Evolutionary conservation across 1,140 invertebrate genomes (phyloP).

Genomic region (Delia radicum): DNA sequence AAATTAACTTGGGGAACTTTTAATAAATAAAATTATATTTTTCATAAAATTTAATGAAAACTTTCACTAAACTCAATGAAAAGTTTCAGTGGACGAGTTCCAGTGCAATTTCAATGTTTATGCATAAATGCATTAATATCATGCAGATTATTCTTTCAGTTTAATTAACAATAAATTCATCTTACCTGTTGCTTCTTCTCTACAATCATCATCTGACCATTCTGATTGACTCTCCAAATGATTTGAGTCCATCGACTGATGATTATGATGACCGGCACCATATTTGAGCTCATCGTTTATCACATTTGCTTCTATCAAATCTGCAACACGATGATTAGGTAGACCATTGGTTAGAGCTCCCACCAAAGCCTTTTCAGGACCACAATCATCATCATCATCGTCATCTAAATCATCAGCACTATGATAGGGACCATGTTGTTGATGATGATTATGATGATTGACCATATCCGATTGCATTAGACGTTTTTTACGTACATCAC

Average conservation of each 20-base stretch:
- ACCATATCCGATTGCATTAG: slow-evolving; percentile 5
- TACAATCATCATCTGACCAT: slow-evolving; percentile 71
- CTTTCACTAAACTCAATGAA: too few relatives aligned
- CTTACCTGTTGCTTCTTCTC: slow-evolving; percentile 55
- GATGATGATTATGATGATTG: slow-evolving; percentile 26
- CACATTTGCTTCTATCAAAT: slow-evolving; percentile 47
- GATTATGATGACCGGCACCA: slow-evolving; percentile 52
- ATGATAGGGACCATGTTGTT: slow-evolving; percentile 14
- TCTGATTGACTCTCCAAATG: slow-evolving; percentile 70
- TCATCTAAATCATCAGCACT: slow-evolving; percentile 27
- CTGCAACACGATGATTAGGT: slow-evolving; percentile 4
- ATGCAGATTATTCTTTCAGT: too few relatives aligned
- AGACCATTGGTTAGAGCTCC: not conserved
- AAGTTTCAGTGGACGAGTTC: too few relatives aligned
- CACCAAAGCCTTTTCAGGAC: slow-evolving; percentile 17
- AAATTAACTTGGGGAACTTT: too few relatives aligned
- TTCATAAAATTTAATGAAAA: too few relatives aligned
- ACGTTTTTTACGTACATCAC: slow-evolving; percentile 49
- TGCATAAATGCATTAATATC: too few relatives aligned
- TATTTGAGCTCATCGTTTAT: slow-evolving; percentile 56
- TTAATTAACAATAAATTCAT: too few relatives aligned
- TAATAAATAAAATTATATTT: too few relatives aligned
- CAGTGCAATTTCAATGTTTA: too few relatives aligned
- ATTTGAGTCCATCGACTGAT: slow-evolving; percentile 55
- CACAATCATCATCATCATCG: slow-evolving; percentile 29